These are phyloP conservation scores for Dermochelys coriacea DNA, from an alignment of 2,797 vertebrate genomes.

Conservation along the genomic window DNA sequence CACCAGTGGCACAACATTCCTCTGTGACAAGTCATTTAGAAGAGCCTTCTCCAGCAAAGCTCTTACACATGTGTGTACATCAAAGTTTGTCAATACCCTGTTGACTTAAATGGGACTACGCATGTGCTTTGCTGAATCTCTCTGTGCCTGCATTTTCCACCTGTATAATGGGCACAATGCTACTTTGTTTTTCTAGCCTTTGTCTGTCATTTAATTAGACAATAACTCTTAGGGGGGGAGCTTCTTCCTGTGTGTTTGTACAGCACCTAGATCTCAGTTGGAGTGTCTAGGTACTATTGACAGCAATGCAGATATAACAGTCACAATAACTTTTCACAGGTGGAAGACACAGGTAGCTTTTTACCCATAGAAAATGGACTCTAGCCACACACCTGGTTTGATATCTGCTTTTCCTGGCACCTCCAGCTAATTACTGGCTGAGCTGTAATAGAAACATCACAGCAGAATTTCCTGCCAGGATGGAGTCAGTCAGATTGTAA, in stretches of 20 bases:
- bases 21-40: background rate
- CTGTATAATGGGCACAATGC: background rate
- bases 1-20: background rate
- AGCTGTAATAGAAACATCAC: constrained; percentile 34
- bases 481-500: constrained; percentile 32
- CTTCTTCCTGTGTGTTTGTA: background rate
- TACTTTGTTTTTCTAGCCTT: background rate
- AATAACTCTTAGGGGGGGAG: background rate
- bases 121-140: background rate
- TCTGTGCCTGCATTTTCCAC: background rate
- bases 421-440: constrained; percentile 15
- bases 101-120: background rate
- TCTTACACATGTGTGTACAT: background rate
- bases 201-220: background rate
- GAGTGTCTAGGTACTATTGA: background rate
- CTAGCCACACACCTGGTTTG: background rate
- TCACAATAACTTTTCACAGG: background rate
- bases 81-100: background rate
- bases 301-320: background rate
- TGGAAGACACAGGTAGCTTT: background rate
- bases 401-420: constrained; percentile 3
- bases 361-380: constrained; percentile 19
- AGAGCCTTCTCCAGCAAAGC: background rate
- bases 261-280: background rate
- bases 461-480: constrained; percentile 29